A percentile compares a stretch with the other conserved stretches of the same genome.
Evolutionary conservation across 2,113 vertebrate species (phyloP).

Genomic region (zebrafish (Danio rerio)): DNA sequence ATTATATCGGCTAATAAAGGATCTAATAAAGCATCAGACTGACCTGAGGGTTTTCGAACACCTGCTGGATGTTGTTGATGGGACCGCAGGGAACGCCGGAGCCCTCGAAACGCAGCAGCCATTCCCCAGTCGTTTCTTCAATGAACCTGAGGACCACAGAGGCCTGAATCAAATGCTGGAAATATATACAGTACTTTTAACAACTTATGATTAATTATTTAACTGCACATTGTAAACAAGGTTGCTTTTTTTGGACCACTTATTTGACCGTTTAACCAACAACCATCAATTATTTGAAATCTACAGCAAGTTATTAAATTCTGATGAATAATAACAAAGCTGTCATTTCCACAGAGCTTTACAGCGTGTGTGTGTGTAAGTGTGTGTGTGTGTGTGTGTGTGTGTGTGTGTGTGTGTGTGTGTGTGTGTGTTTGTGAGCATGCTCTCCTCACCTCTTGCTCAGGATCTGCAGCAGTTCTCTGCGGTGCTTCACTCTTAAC

Average conservation of each 20-base stretch:
- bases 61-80: slow-evolving; percentile 91
- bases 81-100: slow-evolving; percentile 90
- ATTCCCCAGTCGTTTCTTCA: slow-evolving; percentile 82
- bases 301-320: background rate
- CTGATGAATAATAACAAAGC: background rate
- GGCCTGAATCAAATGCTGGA: slow-evolving; percentile 53
- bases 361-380: too few relatives aligned
- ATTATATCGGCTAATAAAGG: background rate
- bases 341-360: background rate
- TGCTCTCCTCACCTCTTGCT: slow-evolving; percentile 77
- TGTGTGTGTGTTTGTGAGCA: too few relatives aligned
- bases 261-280: too few relatives aligned
- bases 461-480: slow-evolving; percentile 80
- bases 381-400: too few relatives aligned
- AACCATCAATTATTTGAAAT: background rate
- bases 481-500: slow-evolving; percentile 87
- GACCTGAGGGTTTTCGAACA: slow-evolving; percentile 92
- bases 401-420: too few relatives aligned
- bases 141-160: slow-evolving; percentile 78
- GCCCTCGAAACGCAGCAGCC: slow-evolving; percentile 87
- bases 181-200: background rate
- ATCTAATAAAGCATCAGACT: slow-evolving; percentile 53
- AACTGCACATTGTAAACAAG: too few relatives aligned
- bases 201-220: too few relatives aligned
- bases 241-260: too few relatives aligned